These are phyloP conservation scores for Aviceda subcristata DNA, from an alignment of 2,113 vertebrate species.

Conservation along the genomic window DNA sequence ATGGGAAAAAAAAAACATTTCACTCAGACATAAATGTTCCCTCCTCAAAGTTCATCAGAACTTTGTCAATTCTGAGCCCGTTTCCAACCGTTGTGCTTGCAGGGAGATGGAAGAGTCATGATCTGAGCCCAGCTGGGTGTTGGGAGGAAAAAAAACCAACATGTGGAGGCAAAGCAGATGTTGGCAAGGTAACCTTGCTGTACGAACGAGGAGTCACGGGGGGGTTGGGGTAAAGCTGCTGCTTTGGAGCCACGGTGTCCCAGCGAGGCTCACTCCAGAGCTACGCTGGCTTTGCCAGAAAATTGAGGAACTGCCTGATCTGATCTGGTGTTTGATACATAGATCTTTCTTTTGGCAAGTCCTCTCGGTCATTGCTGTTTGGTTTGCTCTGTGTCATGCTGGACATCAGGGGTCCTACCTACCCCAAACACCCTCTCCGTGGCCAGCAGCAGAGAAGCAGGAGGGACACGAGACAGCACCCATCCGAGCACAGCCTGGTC, in stretches of 20 bases:
- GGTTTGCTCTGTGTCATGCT: accelerated
- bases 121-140: background rate
- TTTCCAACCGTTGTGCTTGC: accelerated
- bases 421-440: background rate
- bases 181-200: background rate
- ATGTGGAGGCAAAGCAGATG: background rate
- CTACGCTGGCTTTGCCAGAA: background rate
- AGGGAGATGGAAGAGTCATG: background rate
- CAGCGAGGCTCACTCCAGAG: background rate
- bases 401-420: background rate
- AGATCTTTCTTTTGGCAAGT: background rate
- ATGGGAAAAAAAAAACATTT: background rate
- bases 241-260: background rate
- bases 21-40: background rate
- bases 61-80: background rate
- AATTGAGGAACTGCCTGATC: accelerated
- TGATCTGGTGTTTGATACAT: accelerated
- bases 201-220: background rate
- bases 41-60: background rate
- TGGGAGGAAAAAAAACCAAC: background rate
- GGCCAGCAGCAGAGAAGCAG: background rate
- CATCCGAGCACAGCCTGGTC: background rate
- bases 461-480: background rate
- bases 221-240: background rate
- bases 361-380: background rate